These are phyloP conservation scores for Lepilemur ruficaudatus DNA, from an alignment of 2,797 vertebrate genomes.

Conservation along the genomic window DNA sequence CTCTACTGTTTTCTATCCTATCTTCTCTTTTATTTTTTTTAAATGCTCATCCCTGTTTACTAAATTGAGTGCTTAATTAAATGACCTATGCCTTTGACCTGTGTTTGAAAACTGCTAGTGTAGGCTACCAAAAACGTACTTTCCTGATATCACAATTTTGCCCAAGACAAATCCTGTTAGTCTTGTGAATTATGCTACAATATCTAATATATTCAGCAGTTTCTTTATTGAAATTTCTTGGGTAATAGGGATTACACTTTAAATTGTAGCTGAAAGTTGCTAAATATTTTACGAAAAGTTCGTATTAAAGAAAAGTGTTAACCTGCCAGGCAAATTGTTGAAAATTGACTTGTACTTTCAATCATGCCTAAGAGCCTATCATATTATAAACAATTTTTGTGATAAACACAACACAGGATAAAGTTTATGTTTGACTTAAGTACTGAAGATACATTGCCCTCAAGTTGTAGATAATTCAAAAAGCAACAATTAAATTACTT, in stretches of 20 bases:
- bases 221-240: background rate
- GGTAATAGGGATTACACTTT: background rate
- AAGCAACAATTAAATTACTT: background rate
- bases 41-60: background rate
- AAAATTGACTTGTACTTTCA: background rate
- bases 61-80: background rate
- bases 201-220: background rate
- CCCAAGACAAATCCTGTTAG: background rate
- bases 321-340: background rate
- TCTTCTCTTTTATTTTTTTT: background rate
- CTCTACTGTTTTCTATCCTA: background rate
- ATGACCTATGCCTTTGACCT: background rate
- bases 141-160: background rate
- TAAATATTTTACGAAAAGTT: background rate
- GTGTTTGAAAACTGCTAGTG: background rate
- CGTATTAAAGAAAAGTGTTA: background rate
- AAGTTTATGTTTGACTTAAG: background rate
- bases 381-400: background rate
- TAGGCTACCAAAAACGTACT: background rate
- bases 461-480: background rate
- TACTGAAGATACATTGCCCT: background rate
- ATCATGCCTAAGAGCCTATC: background rate
- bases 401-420: background rate
- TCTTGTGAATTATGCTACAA: background rate
- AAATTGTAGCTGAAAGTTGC: background rate